Evolutionary conservation across 2,888 invertebrate genomes (phyloP).

Genomic region (Drosophila eohydei): DNA sequence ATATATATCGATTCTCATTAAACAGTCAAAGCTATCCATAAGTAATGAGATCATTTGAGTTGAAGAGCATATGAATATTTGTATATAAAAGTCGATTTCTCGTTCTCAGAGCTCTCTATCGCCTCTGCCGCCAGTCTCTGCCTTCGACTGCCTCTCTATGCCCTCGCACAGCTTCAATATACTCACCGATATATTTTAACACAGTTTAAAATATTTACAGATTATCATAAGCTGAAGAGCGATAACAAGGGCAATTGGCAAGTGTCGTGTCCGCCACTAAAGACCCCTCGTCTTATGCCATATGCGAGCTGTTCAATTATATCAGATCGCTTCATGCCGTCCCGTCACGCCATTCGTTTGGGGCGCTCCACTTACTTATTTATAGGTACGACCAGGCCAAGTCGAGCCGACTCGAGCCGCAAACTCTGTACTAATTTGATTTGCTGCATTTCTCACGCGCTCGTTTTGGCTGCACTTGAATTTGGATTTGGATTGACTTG

Average conservation of each 20-base stretch:
- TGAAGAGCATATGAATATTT: too few species aligned
- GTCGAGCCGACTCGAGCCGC: conserved; percentile 11
- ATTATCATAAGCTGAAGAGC: not conserved
- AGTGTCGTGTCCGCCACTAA: not conserved
- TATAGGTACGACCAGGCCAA: conserved; percentile 42
- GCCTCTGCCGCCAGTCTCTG: not conserved
- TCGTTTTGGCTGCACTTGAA: conserved; percentile 71
- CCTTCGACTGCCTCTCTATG: not conserved
- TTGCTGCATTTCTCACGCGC: conserved; percentile 74
- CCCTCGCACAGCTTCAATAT: not conserved
- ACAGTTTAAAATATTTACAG: not conserved
- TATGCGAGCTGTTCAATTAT: conserved; percentile 22
- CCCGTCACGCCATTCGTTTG: conserved; percentile 34
- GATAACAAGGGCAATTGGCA: conserved; percentile 6
- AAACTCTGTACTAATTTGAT: conserved; percentile 46
- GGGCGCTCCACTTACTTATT: conserved; percentile 56
- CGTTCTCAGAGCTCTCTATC: not conserved
- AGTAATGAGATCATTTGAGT: too few species aligned
- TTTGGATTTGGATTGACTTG: conserved; percentile 12
- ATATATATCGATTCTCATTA: too few species aligned
- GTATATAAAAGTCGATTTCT: too few species aligned
- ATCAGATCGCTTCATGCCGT: conserved; percentile 39
- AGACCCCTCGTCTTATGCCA: conserved; percentile 1
- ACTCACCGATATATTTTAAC: not conserved
- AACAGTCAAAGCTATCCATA: too few species aligned